Evolutionary conservation across 2,888 invertebrate species (phyloP), one percentile per base, ranked within the genome.

Genomic region (Rotaria magnacalcarata): DNA sequence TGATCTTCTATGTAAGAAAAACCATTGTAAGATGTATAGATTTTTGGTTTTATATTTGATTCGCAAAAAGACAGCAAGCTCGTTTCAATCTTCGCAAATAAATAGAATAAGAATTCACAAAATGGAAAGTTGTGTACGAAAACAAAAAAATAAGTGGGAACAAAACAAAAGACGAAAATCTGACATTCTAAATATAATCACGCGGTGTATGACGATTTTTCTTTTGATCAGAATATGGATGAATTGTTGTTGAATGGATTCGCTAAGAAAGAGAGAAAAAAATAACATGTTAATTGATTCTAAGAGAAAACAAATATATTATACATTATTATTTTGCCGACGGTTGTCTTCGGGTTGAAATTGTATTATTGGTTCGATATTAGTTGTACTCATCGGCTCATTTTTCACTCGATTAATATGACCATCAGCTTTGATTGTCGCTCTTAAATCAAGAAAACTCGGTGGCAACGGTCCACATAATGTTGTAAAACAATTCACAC

Each of bases 401-500:
- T 24, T 56, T 24, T 2, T 21, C 2, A 11, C 14, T 27, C 11
- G 27, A 34, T 27, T 19, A 16, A 67, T 67, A 67, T 34, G 4
- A 67, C 34, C 14, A 80, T 80, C 47, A 4, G 47, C 24, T 24
- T 41, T 43, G 34, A 47, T 47, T 11, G 14, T 24, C 10, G 11
- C n/a, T 80, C 80, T 43, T 47, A 80, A 24, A 47, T 80, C 47
- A 47, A 80, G 80, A 43, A 80, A 80, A 80, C 80, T 80, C 21
- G 80, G 80, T 47, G 47, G 47, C 14, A 47, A 43, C 34, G 80
- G 80, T 43, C 80, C 80, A 80, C 80, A 80, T 80, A 80, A 7
- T 80, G 80, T 8, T n/a, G 47, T 21, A 47, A 80, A 80, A n/a
- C 80, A 80, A 80, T 80, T 80, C 1, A 47, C 3, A 80, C 43